These are phyloP conservation scores for Luffia ferchaultella DNA, from an alignment of 2,888 invertebrate genomes.

Conservation along the genomic window DNA sequence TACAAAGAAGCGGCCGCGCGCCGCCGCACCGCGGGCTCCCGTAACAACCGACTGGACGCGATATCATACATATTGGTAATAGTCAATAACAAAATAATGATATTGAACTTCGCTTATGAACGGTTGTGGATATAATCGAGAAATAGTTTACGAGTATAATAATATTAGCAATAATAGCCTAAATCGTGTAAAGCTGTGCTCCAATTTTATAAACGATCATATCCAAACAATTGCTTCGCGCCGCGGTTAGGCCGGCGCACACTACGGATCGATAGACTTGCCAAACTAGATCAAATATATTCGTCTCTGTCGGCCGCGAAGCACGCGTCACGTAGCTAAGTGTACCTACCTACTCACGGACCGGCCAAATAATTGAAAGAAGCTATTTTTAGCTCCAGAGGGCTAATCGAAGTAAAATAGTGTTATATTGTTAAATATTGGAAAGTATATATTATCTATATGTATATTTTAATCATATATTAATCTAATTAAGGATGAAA, in stretches of 20 bases:
- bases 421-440: constrained; percentile 64
- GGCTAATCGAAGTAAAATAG: constrained; percentile 55
- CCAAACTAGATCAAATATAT: constrained; percentile 23
- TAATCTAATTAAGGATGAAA: constrained; percentile 62
- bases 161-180: constrained; percentile 64
- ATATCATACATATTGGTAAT: constrained; percentile 51
- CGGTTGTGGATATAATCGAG: constrained; percentile 62
- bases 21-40: constrained; percentile 25
- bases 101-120: constrained; percentile 66
- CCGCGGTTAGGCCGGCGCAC: constrained; percentile 11
- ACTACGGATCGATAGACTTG: constrained; percentile 26
- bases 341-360: constrained; percentile 8
- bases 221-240: constrained; percentile 25
- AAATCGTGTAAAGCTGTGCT: constrained; percentile 37
- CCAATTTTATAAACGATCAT: constrained; percentile 55
- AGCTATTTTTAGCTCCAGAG: constrained; percentile 21
- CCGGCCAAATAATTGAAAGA: constrained; percentile 14
- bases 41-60: constrained; percentile 25
- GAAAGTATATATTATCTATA: constrained; percentile 62
- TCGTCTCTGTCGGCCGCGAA: constrained; percentile 20
- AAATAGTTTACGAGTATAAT: constrained; percentile 60
- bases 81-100: constrained; percentile 60
- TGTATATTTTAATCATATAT: constrained; percentile 65
- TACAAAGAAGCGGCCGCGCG: neutral
- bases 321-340: constrained; percentile 7